These are phyloP conservation scores for Phallusia fumigata DNA, from an alignment of 23 tunicate genomes.

Conservation along the genomic window DNA sequence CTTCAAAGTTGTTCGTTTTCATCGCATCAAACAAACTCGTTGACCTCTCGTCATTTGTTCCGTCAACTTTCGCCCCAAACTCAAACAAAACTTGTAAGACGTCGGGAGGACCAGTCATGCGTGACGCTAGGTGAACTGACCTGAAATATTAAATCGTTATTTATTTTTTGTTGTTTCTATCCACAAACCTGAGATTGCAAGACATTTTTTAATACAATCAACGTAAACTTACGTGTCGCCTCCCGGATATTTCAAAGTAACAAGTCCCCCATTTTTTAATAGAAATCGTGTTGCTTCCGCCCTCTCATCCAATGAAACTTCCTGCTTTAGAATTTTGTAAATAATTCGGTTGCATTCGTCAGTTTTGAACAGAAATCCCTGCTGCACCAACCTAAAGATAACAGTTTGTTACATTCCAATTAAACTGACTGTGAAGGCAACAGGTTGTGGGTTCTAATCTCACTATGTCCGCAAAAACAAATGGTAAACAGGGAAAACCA, in stretches of 20 bases:
- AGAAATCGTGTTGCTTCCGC: slow-evolving; percentile 45
- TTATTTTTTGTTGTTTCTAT: background rate
- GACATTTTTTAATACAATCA: too few relatives aligned
- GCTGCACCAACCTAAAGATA: slow-evolving; percentile 52
- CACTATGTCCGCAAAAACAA: too few relatives aligned
- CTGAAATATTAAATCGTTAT: background rate
- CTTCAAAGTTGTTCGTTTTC: slow-evolving; percentile 68
- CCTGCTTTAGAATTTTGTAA: slow-evolving; percentile 65
- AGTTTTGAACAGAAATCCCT: slow-evolving; percentile 64
- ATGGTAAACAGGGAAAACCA: too few relatives aligned
- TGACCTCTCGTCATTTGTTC: slow-evolving; percentile 45
- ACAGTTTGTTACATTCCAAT: background rate
- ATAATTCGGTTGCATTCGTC: slow-evolving; percentile 60
- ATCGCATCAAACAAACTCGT: slow-evolving; percentile 72
- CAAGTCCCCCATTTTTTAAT: slow-evolving; percentile 67
- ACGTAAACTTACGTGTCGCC: slow-evolving; percentile 63
- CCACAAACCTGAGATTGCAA: too few relatives aligned
- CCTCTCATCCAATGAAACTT: slow-evolving; percentile 54
- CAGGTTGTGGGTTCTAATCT: too few relatives aligned
- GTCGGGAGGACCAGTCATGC: slow-evolving; percentile 66
- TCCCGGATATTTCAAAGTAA: slow-evolving; percentile 54
- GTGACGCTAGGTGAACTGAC: slow-evolving; percentile 66
- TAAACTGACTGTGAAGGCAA: too few relatives aligned
- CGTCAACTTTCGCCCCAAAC: slow-evolving; percentile 60
- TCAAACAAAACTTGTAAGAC: slow-evolving; percentile 52